Conservation (phyloP, 1,140 invertebrate genomes). For the Cotesia vestalis region DNA sequence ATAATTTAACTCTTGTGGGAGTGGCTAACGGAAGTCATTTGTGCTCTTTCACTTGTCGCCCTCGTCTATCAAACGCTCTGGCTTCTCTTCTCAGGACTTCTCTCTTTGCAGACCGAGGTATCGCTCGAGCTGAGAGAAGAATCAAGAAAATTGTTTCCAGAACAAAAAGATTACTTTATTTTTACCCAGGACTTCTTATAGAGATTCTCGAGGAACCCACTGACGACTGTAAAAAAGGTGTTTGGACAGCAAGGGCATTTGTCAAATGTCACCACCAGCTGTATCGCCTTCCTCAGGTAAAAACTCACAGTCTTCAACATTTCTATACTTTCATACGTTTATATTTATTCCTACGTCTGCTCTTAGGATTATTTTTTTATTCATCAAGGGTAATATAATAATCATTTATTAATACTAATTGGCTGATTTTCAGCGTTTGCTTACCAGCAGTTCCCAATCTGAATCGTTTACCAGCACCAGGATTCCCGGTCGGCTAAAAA, state of each 20-base stretch:
- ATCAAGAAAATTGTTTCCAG: background rate
- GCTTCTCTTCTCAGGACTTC: too few relatives aligned
- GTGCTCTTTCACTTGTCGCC: conserved; percentile 28
- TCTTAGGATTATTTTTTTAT: conserved; percentile 8
- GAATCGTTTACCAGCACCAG: conserved; percentile 90
- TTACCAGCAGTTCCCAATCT: conserved; percentile 91
- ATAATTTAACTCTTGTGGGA: conserved; percentile 49
- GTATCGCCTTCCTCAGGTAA: conserved; percentile 17
- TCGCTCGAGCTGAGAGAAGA: background rate
- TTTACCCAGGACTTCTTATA: background rate
- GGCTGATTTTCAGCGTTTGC: conserved; percentile 35
- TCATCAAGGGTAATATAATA: background rate
- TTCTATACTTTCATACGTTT: background rate
- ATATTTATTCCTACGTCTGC: conserved; percentile 12
- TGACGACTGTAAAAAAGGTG: conserved; percentile 41
- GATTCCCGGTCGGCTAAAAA: conserved; percentile 85
- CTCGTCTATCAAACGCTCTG: background rate
- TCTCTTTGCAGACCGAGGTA: conserved; percentile 15
- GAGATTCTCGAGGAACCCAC: background rate
- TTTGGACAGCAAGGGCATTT: conserved; percentile 42
- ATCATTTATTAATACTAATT: conserved; percentile 12
- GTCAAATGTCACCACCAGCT: conserved; percentile 46
- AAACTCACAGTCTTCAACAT: conserved; percentile 9
- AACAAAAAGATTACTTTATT: conserved; percentile 2
- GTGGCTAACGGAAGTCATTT: conserved; percentile 50